A percentile compares a stretch with the other conserved stretches of the same genome.
Evolutionary conservation across 2,888 invertebrate species (phyloP).

Genomic region (Phyllotreta cruciferae): DNA sequence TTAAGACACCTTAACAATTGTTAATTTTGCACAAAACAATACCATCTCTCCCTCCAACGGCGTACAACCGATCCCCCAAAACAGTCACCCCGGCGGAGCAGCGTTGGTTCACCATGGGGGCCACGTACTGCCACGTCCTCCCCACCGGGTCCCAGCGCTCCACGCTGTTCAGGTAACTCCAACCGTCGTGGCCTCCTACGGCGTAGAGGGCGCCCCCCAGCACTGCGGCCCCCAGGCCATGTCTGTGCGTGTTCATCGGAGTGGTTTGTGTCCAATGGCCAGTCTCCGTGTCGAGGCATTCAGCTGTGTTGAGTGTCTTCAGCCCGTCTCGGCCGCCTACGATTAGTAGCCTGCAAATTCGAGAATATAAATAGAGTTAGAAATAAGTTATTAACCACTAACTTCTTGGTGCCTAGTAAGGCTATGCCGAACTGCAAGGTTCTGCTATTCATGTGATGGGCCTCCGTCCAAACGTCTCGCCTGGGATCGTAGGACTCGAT

Average conservation of each 20-base stretch:
- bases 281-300: slow-evolving; percentile 84
- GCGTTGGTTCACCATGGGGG: slow-evolving; percentile 87
- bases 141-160: slow-evolving; percentile 92
- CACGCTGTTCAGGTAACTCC: slow-evolving; percentile 93
- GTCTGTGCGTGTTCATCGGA: slow-evolving; percentile 89
- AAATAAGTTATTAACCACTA: slow-evolving; percentile 6
- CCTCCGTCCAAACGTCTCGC: slow-evolving; percentile 79
- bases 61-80: slow-evolving; percentile 83
- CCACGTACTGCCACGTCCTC: slow-evolving; percentile 88
- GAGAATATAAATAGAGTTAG: neutral
- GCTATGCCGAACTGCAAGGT: slow-evolving; percentile 92
- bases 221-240: slow-evolving; percentile 81
- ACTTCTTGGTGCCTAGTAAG: slow-evolving; percentile 75
- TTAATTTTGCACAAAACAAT: too few species aligned
- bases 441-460: slow-evolving; percentile 79
- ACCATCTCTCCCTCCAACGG: slow-evolving; percentile 92
- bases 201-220: slow-evolving; percentile 88
- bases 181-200: slow-evolving; percentile 94
- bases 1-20: too few species aligned
- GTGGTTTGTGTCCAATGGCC: slow-evolving; percentile 82
- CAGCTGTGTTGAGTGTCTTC: slow-evolving; percentile 92
- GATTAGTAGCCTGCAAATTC: slow-evolving; percentile 75
- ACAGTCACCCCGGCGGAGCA: slow-evolving; percentile 92
- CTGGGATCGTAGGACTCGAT: slow-evolving; percentile 90
- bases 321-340: slow-evolving; percentile 93